Conservation (phyloP, 1,140 invertebrate genomes). For the Lethrus apterus region DNA sequence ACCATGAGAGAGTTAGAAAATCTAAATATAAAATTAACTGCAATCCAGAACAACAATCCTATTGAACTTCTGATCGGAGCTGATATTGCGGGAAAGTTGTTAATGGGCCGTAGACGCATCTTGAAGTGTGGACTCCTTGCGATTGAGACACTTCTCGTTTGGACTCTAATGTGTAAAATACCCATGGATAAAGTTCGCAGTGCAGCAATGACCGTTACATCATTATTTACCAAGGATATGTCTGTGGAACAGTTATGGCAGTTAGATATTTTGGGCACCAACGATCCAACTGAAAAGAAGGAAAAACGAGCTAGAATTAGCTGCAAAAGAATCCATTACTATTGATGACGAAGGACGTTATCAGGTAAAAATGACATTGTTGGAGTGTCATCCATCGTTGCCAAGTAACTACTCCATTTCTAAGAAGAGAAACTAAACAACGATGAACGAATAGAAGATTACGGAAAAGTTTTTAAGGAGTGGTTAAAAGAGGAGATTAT, state of each 20-base stretch:
- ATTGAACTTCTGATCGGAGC: conserved; percentile 23
- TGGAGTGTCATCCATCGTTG: conserved; percentile 9
- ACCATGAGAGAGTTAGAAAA: no score
- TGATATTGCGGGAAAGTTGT: conserved; percentile 33
- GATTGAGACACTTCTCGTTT: conserved; percentile 36
- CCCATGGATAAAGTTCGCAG: background rate
- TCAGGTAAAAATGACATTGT: conserved; percentile 19
- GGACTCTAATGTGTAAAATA: conserved; percentile 32
- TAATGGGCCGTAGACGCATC: conserved; percentile 27
- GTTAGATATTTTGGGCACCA: conserved; percentile 17
- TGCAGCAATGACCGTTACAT: background rate
- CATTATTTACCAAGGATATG: conserved; percentile 1
- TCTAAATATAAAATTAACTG: no score
- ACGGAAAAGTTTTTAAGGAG: conserved; percentile 20
- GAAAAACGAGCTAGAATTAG: background rate
- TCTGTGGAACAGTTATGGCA: conserved; percentile 5
- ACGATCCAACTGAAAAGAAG: conserved; percentile 13
- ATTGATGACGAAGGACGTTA: conserved; percentile 14
- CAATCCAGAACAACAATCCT: no score
- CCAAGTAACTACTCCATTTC: conserved; percentile 10
- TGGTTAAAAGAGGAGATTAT: conserved; percentile 4
- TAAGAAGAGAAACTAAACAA: conserved; percentile 17
- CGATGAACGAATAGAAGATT: conserved; percentile 3
- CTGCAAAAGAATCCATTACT: background rate
- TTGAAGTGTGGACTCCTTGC: conserved; percentile 30